phyloP scores from a whole-genome alignment of 1,140 invertebrate genomes.

The Aplysia californica region DNA sequence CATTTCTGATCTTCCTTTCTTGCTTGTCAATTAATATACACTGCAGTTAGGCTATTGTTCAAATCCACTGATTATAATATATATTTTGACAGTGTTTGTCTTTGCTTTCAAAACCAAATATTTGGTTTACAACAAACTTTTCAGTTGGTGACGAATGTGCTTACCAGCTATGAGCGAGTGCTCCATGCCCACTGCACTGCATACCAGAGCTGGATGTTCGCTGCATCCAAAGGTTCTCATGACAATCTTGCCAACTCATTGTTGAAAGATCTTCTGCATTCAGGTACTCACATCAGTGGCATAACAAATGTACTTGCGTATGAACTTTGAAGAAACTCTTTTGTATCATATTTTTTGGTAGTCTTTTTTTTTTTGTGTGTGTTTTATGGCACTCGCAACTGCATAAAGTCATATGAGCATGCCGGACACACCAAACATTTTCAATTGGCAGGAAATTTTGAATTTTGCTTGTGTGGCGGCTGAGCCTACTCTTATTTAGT shows the following conservation, averaged over 20 bases:
- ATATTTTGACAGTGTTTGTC: not conserved
- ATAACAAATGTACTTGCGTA: too few species aligned
- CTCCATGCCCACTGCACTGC: constrained; percentile 28
- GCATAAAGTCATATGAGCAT: too few species aligned
- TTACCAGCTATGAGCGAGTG: constrained; percentile 30
- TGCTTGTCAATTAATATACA: not conserved
- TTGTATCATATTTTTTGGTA: too few species aligned
- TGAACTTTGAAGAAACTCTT: too few species aligned
- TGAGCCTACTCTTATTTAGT: too few species aligned
- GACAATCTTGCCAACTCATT: constrained; percentile 26
- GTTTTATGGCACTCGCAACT: too few species aligned
- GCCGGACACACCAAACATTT: too few species aligned
- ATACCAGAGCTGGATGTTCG: constrained; percentile 35
- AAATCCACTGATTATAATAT: not conserved
- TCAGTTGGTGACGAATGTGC: constrained; percentile 31
- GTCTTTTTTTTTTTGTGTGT: too few species aligned
- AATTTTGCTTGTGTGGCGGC: too few species aligned
- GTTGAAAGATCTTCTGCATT: constrained; percentile 29
- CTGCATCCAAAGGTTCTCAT: constrained; percentile 11
- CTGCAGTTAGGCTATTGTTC: not conserved
- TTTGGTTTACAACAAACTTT: not conserved
- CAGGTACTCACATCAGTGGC: too few species aligned
- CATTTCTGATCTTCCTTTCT: not conserved
- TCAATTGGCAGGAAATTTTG: too few species aligned
- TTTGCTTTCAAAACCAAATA: not conserved